phyloP scores from a whole-genome alignment of 2,113 vertebrate genomes.

The Girardinichthys multiradiatus region DNA sequence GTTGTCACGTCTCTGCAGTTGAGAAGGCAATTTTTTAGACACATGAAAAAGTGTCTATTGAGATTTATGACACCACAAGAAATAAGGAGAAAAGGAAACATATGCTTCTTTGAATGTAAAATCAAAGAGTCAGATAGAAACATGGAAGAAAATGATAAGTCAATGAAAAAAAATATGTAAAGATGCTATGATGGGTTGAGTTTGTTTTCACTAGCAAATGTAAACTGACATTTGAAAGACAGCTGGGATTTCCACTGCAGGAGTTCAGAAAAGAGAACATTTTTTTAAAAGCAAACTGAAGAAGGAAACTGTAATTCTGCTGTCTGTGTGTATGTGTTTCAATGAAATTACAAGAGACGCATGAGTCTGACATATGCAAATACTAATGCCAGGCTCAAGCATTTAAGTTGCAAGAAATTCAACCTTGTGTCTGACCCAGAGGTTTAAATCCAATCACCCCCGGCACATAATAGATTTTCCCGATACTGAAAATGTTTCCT shows the following conservation, averaged over 20 bases:
- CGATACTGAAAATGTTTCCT: not conserved
- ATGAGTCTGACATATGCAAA: too few species aligned
- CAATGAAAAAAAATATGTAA: not conserved
- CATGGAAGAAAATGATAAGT: not conserved
- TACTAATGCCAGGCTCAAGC: too few species aligned
- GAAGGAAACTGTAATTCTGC: too few species aligned
- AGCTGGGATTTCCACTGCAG: not conserved
- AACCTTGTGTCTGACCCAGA: too few species aligned
- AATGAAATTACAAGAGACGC: too few species aligned
- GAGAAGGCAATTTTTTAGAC: not conserved
- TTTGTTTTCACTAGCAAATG: not conserved
- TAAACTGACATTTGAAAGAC: not conserved
- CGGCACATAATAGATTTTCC: not conserved
- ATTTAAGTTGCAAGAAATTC: too few species aligned
- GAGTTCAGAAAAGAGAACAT: not conserved
- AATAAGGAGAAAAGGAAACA: not conserved
- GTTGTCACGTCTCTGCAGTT: conserved; percentile 31
- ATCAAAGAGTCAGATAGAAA: not conserved
- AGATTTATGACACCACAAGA: not conserved
- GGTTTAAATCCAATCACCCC: too few species aligned
- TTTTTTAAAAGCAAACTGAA: not conserved
- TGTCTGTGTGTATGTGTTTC: too few species aligned
- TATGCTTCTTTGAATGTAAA: not conserved
- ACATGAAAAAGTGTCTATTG: not conserved
- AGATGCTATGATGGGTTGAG: not conserved